Conservation (phyloP, 2,888 invertebrate species). For the Meteorus cinctellus region DNA sequence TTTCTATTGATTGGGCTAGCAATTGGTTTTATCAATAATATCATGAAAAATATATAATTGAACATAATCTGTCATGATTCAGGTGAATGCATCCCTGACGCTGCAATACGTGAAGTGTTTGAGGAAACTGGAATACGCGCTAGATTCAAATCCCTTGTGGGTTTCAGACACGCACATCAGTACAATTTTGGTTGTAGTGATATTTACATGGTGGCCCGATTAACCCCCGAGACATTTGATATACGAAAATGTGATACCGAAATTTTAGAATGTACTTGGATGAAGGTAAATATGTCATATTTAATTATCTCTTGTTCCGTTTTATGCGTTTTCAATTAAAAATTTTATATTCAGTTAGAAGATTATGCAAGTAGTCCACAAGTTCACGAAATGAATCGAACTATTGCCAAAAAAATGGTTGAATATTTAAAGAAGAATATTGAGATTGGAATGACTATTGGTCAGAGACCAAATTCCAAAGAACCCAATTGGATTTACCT, state of each 20-base stretch:
- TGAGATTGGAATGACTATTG: slow-evolving; percentile 77
- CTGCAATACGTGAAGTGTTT: slow-evolving; percentile 88
- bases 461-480: slow-evolving; percentile 73
- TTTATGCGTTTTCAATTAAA: slow-evolving; percentile 21
- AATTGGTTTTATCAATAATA: neutral
- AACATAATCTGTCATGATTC: slow-evolving; percentile 19
- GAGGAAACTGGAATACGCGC: slow-evolving; percentile 92
- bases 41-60: neutral
- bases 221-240: slow-evolving; percentile 79
- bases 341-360: slow-evolving; percentile 70
- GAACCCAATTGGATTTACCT: slow-evolving; percentile 71
- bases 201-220: slow-evolving; percentile 85
- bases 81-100: slow-evolving; percentile 87
- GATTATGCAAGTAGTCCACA: slow-evolving; percentile 83
- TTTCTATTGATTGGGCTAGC: neutral
- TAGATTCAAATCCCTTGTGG: slow-evolving; percentile 84
- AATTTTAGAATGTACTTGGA: slow-evolving; percentile 87
- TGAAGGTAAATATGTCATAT: slow-evolving; percentile 76
- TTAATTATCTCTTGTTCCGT: neutral
- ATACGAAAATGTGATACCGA: slow-evolving; percentile 84
- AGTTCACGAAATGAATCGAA: slow-evolving; percentile 82
- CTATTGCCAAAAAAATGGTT: slow-evolving; percentile 80
- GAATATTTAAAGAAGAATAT: slow-evolving; percentile 79
- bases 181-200: slow-evolving; percentile 89
- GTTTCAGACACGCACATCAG: slow-evolving; percentile 85